These are phyloP conservation scores for Hydrotaea cyrtoneurina DNA, from an alignment of 2,888 invertebrate species.

Conservation along the genomic window DNA sequence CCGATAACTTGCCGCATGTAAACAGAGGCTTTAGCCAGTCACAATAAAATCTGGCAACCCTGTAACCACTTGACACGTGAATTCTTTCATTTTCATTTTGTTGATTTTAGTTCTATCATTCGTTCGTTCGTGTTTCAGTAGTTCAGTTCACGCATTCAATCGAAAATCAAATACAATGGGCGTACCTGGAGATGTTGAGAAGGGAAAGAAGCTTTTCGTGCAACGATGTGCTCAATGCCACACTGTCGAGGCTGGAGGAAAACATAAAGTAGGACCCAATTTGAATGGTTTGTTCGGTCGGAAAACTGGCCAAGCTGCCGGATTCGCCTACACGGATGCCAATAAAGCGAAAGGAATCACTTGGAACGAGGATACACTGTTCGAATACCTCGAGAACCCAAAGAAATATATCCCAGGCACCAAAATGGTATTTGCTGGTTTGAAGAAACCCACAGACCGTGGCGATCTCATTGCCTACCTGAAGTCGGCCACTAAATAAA, in stretches of 20 bases:
- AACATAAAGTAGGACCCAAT: slow-evolving; percentile 99
- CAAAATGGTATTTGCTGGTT: slow-evolving; percentile 99
- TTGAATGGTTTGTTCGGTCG: slow-evolving; percentile 94
- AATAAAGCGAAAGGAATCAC: slow-evolving; percentile 98
- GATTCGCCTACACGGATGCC: slow-evolving; percentile 95
- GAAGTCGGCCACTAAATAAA: slow-evolving; percentile 87
- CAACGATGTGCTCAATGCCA: slow-evolving; percentile 99
- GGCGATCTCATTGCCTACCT: slow-evolving; percentile 98
- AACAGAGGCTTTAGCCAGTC: too few species aligned
- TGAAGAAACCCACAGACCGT: slow-evolving; percentile 96
- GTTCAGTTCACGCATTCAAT: too few species aligned
- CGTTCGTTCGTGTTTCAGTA: slow-evolving; percentile 4
- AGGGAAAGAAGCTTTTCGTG: slow-evolving; percentile 98
- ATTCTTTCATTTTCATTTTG: too few species aligned
- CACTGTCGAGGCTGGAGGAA: slow-evolving; percentile 96
- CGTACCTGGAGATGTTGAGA: slow-evolving; percentile 95
- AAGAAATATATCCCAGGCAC: slow-evolving; percentile 99
- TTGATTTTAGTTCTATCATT: not conserved
- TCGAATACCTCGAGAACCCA: slow-evolving; percentile 97
- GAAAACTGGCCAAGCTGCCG: slow-evolving; percentile 96
- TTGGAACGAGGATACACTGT: slow-evolving; percentile 96
- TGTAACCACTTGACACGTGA: too few species aligned
- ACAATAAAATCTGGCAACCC: too few species aligned
- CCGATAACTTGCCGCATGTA: too few species aligned
- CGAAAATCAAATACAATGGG: too few species aligned